A percentile compares a stretch with the other conserved stretches of the same genome.
phyloP scores from a whole-genome alignment of 2,113 vertebrate genomes.

The Indicator maculatus region DNA sequence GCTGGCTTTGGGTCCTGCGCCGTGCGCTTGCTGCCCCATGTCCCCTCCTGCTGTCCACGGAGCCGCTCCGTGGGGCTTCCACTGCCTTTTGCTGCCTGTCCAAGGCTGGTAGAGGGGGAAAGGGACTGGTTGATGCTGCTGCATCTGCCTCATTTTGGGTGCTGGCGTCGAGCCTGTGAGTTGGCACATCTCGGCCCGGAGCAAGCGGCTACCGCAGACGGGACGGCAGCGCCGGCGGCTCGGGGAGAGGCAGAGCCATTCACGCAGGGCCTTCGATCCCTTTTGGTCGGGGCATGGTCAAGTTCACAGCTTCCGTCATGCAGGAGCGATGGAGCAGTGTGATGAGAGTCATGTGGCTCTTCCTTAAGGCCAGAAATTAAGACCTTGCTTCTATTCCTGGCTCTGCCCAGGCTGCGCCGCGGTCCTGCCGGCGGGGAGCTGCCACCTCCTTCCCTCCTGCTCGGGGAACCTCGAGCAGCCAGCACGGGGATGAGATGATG shows the following conservation, averaged over 20 bases:
- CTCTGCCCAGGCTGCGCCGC: not conserved
- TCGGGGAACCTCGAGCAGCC: not conserved
- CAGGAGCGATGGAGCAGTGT: not conserved
- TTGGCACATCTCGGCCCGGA: not conserved
- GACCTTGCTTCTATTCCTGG: slow-evolving; percentile 33
- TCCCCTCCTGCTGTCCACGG: not conserved
- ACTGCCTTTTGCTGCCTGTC: not conserved
- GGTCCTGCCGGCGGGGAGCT: not conserved
- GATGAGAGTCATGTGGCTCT: slow-evolving; percentile 13
- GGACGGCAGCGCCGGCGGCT: not conserved
- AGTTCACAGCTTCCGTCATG: not conserved
- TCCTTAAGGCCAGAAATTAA: slow-evolving; percentile 42
- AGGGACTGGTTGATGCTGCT: fast-evolving
- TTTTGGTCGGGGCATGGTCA: not conserved
- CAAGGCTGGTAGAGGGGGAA: not conserved
- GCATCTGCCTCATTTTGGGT: fast-evolving
- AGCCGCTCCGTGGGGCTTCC: fast-evolving
- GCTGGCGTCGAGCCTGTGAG: fast-evolving
- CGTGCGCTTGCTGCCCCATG: fast-evolving
- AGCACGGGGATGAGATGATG: not conserved
- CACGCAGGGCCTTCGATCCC: fast-evolving
- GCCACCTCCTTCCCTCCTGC: not conserved
- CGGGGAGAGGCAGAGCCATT: not conserved
- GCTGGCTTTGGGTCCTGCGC: not conserved
- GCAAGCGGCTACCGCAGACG: fast-evolving